Evolutionary conservation across 2,797 vertebrate genomes (phyloP).

Genomic region (Champsocephalus esox): DNA sequence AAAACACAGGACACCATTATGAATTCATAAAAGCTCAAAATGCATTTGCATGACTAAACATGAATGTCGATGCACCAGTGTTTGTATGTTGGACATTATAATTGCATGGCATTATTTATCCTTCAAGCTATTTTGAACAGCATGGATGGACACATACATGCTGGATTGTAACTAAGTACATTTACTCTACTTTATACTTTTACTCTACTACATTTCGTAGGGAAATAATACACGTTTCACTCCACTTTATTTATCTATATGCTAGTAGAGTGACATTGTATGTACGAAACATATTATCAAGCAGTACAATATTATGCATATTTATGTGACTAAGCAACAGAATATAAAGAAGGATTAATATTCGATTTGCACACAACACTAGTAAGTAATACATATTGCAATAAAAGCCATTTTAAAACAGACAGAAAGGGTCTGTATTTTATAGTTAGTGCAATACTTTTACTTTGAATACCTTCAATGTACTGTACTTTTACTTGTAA

Average conservation of each 20-base stretch:
- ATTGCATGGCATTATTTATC: constrained; percentile 55
- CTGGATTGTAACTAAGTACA: constrained; percentile 5
- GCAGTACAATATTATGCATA: background rate
- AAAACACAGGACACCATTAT: background rate
- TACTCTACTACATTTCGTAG: background rate
- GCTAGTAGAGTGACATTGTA: background rate
- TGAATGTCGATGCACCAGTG: background rate
- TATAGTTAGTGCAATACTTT: background rate
- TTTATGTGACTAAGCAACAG: background rate
- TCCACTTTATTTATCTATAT: background rate
- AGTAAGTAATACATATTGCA: background rate
- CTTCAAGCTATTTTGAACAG: constrained; percentile 35
- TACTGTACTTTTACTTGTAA: background rate
- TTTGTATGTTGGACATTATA: constrained; percentile 48
- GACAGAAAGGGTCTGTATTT: background rate
- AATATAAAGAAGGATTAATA: background rate
- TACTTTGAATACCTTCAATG: too few species aligned
- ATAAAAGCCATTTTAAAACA: too few species aligned
- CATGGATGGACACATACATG: constrained; percentile 34
- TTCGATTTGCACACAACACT: background rate
- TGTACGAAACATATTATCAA: background rate
- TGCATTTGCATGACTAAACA: background rate
- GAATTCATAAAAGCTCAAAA: background rate
- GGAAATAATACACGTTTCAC: background rate
- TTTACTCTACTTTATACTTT: constrained; percentile 10